phyloP scores from a whole-genome alignment of 2,888 invertebrate genomes.

The Hypena proboscidalis region DNA sequence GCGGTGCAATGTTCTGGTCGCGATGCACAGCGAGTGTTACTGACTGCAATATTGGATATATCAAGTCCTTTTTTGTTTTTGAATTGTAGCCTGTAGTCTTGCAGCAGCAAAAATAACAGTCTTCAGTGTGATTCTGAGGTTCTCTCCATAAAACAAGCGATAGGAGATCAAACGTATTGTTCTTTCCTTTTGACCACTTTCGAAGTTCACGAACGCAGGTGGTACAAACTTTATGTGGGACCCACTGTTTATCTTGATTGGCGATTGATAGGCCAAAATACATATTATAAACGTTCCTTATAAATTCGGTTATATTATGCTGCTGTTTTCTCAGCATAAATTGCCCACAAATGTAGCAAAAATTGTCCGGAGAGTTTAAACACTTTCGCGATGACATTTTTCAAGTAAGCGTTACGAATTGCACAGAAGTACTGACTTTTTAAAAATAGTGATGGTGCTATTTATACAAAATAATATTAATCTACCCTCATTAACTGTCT shows the following conservation, averaged over 20 bases:
- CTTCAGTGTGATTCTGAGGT: slow-evolving; percentile 7
- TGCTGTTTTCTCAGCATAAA: background rate
- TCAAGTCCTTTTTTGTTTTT: slow-evolving; percentile 18
- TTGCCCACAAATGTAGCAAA: too few relatives aligned
- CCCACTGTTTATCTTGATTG: too few relatives aligned
- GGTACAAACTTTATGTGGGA: slow-evolving; percentile 3
- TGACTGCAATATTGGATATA: slow-evolving; percentile 18
- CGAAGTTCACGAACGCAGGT: slow-evolving; percentile 3
- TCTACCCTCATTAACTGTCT: too few relatives aligned
- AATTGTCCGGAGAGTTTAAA: too few relatives aligned
- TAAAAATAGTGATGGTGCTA: too few relatives aligned
- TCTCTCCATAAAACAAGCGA: slow-evolving; percentile 5
- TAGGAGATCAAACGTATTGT: slow-evolving; percentile 6
- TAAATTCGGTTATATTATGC: slow-evolving; percentile 3
- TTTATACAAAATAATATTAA: too few relatives aligned
- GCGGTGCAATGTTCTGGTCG: slow-evolving; percentile 5
- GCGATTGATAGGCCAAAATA: slow-evolving; percentile 4
- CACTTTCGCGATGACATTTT: too few relatives aligned
- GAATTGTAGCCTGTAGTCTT: slow-evolving; percentile 8
- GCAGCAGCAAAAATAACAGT: slow-evolving; percentile 8
- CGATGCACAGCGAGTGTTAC: slow-evolving; percentile 18
- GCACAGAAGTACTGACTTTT: too few relatives aligned
- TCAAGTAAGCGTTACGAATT: too few relatives aligned
- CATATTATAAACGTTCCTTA: slow-evolving; percentile 4
- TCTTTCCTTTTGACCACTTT: slow-evolving; percentile 5